These are phyloP conservation scores for Nicator chloris DNA, from an alignment of 2,113 vertebrate genomes.

Conservation along the genomic window DNA sequence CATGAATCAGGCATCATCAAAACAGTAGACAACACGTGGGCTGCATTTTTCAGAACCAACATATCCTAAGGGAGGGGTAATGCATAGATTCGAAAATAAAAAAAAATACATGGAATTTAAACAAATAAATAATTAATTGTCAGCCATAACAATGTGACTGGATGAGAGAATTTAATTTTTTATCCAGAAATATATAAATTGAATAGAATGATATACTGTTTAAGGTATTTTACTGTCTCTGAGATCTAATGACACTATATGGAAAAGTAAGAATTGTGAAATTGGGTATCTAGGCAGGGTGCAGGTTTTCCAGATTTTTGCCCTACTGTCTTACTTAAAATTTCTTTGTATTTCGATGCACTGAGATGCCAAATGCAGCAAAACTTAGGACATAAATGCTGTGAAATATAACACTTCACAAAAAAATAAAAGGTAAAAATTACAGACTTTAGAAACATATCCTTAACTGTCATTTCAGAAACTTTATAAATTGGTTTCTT, in stretches of 20 bases:
- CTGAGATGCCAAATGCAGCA: background rate
- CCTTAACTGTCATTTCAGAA: background rate
- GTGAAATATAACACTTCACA: background rate
- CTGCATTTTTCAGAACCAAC: background rate
- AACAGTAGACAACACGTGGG: background rate
- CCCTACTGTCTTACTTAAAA: background rate
- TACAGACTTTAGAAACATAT: background rate
- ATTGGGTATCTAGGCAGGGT: background rate
- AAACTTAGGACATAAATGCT: background rate
- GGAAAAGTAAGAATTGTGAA: background rate
- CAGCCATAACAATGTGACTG: background rate
- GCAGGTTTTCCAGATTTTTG: background rate
- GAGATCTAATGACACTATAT: background rate
- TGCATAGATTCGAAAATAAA: background rate
- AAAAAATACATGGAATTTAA: background rate
- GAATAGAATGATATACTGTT: background rate
- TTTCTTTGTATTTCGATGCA: background rate
- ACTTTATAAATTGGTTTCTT: background rate
- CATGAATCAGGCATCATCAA: background rate
- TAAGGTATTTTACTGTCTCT: background rate
- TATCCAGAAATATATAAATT: background rate
- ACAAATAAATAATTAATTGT: background rate
- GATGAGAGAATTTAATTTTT: background rate
- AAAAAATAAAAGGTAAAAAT: background rate
- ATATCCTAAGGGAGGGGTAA: background rate